phyloP scores from a whole-genome alignment of 2,888 invertebrate species.

The Cecidostiba fungosa region DNA sequence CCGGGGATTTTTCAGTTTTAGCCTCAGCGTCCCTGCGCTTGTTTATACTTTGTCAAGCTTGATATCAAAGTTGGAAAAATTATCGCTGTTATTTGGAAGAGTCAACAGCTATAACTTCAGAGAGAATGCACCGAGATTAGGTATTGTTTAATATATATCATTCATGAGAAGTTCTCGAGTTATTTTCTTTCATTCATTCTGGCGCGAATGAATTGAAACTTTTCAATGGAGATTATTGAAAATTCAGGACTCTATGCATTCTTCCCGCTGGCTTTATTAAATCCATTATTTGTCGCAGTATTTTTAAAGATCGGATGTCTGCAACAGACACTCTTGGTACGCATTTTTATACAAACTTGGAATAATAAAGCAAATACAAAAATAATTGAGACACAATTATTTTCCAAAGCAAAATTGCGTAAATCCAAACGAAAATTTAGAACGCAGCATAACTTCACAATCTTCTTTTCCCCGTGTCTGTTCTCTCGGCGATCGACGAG shows the following conservation, averaged over 20 bases:
- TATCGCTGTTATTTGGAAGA: not conserved
- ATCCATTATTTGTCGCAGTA: no score
- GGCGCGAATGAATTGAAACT: not conserved
- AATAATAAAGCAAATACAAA: not conserved
- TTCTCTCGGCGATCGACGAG: constrained; percentile 21
- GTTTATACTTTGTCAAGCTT: constrained; percentile 21
- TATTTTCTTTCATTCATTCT: not conserved
- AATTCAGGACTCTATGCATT: not conserved
- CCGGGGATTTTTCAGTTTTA: constrained; percentile 17
- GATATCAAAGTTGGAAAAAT: constrained; percentile 4
- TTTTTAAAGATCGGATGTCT: no score
- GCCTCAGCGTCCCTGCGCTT: not conserved
- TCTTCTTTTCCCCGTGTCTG: not conserved
- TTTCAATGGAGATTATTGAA: not conserved
- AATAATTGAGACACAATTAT: not conserved
- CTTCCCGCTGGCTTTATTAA: no score
- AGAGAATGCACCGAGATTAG: not conserved
- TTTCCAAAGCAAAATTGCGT: not conserved
- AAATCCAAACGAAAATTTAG: not conserved
- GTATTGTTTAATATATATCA: not conserved
- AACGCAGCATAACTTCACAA: not conserved
- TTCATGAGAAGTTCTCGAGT: not conserved
- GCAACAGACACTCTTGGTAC: no score
- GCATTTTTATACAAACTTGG: no score
- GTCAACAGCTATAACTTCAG: constrained; percentile 12